phyloP scores from a whole-genome alignment of 1,140 invertebrate genomes.

The Diabrotica virgifera region DNA sequence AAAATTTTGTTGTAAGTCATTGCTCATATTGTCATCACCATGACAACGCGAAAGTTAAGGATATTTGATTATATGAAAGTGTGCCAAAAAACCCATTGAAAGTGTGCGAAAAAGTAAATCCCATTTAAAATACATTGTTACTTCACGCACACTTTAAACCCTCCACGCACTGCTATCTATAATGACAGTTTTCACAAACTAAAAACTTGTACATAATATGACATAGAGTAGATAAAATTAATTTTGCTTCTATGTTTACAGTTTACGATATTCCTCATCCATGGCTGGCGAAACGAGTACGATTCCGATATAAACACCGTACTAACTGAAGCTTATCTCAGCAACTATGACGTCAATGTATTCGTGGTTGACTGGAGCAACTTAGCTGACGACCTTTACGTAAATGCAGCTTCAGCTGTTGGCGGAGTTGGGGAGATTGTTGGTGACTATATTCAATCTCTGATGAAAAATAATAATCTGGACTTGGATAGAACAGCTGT shows the following conservation, averaged over 20 bases:
- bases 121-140: no score
- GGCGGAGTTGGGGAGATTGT: slow-evolving; percentile 51
- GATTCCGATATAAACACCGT: slow-evolving; percentile 37
- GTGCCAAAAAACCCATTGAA: no score
- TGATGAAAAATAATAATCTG: slow-evolving; percentile 48
- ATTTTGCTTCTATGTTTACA: background rate
- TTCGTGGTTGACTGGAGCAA: slow-evolving; percentile 58
- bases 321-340: slow-evolving; percentile 46
- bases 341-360: slow-evolving; percentile 52
- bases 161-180: no score
- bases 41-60: no score
- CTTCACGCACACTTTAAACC: no score
- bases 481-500: slow-evolving; percentile 55
- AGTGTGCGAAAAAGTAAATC: no score
- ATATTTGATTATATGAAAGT: no score
- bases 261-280: slow-evolving; percentile 27
- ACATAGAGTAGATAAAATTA: no score
- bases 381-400: slow-evolving; percentile 44
- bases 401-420: slow-evolving; percentile 51
- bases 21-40: no score
- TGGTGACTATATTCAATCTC: slow-evolving; percentile 52
- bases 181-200: no score
- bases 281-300: slow-evolving; percentile 45
- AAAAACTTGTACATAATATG: no score
- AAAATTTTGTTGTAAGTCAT: no score